Base-by-base conservation (phyloP, 2,797 vertebrate species). In the Lacerta viridis region DNA sequence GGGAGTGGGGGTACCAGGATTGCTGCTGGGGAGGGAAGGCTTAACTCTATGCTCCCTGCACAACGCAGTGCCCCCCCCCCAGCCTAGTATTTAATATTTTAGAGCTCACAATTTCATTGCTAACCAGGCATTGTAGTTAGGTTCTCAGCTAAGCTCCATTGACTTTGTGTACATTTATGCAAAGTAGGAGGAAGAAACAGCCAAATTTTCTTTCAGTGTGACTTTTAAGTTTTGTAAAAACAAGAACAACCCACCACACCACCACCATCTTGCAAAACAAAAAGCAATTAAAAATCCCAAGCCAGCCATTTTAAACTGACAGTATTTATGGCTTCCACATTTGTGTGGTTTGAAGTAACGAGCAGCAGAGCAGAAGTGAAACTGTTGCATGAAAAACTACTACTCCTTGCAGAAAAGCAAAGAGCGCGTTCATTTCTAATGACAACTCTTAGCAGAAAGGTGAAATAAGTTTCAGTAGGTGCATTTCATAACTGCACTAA, bases 321-420 rank as follows among this genome's bases (percentile, higher is more conserved):
- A 17, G 61, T 78, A 82, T 74, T 90, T 85, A 64, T 80, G 25
- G 69, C 33, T 92, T 90, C 85, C 87, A 46, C 81, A 76, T 91
- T 91, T 89, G 41, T 29, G 87, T 92, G 87, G 69, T 76, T 2
- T 76, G 71, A 93, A 79, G 85, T 84, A 71, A 71, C 11, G 25
- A 71, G 25, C 29, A 11, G 39, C 87, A 77, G 92, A 93, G 64
- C 75, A 93, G 91, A 95, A 94, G 87, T 88, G 77, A 94, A 95
- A 93, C 66, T 92, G 79, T 87, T 93, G 85, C 86, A 83, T 86
- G 27, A 91, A 78, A 71, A 87, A 27, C 23, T 90, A 10, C 36
- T 89, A 84, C 25, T 39, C 88, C 59, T 85, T 83, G 29, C 71
- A 20, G n/a, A 88, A 85, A 89, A 27, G 3, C 15, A 81, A 59